These are phyloP conservation scores for Torymus texanus DNA, from an alignment of 2,888 invertebrate genomes.

Conservation along the genomic window DNA sequence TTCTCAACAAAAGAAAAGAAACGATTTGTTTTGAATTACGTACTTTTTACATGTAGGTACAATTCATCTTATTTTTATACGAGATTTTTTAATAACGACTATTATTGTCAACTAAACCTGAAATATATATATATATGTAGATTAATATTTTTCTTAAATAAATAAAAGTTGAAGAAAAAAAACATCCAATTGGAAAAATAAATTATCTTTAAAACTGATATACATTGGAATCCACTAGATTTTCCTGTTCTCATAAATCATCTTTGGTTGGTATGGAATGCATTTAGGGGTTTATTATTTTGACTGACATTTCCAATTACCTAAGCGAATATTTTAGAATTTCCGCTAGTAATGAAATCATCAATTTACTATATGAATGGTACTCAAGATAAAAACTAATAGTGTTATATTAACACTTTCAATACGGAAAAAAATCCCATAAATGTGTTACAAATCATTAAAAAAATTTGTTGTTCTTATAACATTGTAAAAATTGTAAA, in stretches of 20 bases:
- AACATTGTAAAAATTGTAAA: no score
- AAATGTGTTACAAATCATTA: no score
- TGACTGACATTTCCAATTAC: background rate
- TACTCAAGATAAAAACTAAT: background rate
- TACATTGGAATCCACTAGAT: slow-evolving; percentile 16
- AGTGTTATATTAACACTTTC: no score
- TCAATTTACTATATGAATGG: background rate
- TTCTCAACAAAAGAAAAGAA: no score
- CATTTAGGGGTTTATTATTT: background rate
- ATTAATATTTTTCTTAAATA: slow-evolving; percentile 7
- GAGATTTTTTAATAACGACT: slow-evolving; percentile 26
- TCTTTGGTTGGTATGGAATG: slow-evolving; percentile 15
- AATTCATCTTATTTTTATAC: slow-evolving; percentile 32
- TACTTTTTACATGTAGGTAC: background rate
- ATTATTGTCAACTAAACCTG: background rate
- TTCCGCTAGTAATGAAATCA: no score
- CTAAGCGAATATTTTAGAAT: slow-evolving; percentile 15
- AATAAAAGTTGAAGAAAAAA: background rate
- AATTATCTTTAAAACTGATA: no score
- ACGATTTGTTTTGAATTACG: background rate
- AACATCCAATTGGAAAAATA: background rate
- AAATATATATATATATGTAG: background rate
- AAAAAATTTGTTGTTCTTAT: no score
- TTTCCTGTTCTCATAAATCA: slow-evolving; percentile 34
- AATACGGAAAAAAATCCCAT: no score